Conservation (phyloP, 2,113 vertebrate species). For the Aphyosemion australe region DNA sequence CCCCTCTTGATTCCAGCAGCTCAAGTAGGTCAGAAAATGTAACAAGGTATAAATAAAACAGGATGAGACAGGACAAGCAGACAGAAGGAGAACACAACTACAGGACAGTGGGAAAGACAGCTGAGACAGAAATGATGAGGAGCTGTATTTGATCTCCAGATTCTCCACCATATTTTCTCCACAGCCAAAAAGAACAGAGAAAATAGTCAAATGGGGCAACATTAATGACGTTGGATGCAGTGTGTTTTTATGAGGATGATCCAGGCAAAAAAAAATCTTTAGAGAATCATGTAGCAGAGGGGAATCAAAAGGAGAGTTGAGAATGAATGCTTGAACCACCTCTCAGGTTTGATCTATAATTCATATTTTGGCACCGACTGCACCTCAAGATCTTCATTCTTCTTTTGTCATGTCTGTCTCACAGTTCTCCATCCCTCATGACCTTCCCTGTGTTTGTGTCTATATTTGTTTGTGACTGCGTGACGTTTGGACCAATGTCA, state of each 20-base stretch:
- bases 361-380: slow-evolving; percentile 38
- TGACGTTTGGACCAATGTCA: slow-evolving; percentile 44
- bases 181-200: slow-evolving; percentile 23
- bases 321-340: slow-evolving; percentile 20
- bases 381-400: slow-evolving; percentile 34
- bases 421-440: slow-evolving; percentile 11
- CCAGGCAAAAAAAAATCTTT: slow-evolving; percentile 8
- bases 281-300: slow-evolving; percentile 5
- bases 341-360: slow-evolving; percentile 63
- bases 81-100: slow-evolving; percentile 7
- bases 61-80: slow-evolving; percentile 10
- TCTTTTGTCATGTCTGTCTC: slow-evolving; percentile 1
- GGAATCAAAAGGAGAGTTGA: slow-evolving; percentile 22
- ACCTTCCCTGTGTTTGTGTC: slow-evolving; percentile 30
- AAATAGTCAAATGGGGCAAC: slow-evolving; percentile 25
- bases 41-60: slow-evolving; percentile 48
- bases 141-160: slow-evolving; percentile 39
- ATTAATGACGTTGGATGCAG: slow-evolving; percentile 32
- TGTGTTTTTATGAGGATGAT: slow-evolving; percentile 16
- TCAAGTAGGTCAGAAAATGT: slow-evolving; percentile 15
- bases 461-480: slow-evolving; percentile 28
- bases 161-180: slow-evolving; percentile 21
- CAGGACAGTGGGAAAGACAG: slow-evolving; percentile 28
- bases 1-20: slow-evolving; percentile 1
- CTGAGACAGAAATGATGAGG: slow-evolving; percentile 28